Evolutionary conservation across 1,140 invertebrate genomes (phyloP).

Genomic region (Batillaria attramentaria): DNA sequence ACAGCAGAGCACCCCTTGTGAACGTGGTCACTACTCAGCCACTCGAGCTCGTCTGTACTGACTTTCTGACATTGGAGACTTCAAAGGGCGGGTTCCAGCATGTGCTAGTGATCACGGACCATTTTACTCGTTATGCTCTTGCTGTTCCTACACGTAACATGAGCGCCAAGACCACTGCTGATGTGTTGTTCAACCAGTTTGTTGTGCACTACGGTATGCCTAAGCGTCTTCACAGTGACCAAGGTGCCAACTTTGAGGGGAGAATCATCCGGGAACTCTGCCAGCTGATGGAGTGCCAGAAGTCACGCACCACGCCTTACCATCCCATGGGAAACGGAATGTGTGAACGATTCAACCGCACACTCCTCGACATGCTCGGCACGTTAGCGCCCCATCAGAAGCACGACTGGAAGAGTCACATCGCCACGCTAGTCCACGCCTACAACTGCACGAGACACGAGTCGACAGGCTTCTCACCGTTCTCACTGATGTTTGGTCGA

Average conservation of each 20-base stretch:
- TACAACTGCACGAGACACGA: too few species aligned
- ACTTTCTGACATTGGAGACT: constrained; percentile 34
- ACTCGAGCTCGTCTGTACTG: constrained; percentile 35
- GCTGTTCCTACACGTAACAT: constrained; percentile 29
- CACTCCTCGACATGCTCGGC: too few species aligned
- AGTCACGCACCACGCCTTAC: too few species aligned
- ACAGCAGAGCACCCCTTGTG: not conserved
- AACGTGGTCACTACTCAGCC: constrained; percentile 5
- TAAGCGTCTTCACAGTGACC: constrained; percentile 30
- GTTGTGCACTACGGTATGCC: constrained; percentile 41
- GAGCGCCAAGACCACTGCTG: constrained; percentile 37
- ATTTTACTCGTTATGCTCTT: constrained; percentile 34
- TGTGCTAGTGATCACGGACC: constrained; percentile 36
- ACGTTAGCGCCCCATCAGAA: too few species aligned
- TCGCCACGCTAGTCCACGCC: too few species aligned
- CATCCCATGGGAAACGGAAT: too few species aligned
- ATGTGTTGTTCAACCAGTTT: constrained; percentile 39
- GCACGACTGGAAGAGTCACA: too few species aligned
- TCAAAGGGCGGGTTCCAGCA: constrained; percentile 35
- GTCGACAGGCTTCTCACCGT: too few species aligned
- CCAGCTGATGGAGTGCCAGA: not conserved
- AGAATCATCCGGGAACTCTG: constrained; percentile 22
- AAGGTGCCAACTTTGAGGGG: constrained; percentile 40
- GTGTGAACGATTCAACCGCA: too few species aligned
- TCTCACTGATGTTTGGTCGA: too few species aligned